Conservation (phyloP, 2,113 vertebrate species). For the Pyrgilauda ruficollis region DNA sequence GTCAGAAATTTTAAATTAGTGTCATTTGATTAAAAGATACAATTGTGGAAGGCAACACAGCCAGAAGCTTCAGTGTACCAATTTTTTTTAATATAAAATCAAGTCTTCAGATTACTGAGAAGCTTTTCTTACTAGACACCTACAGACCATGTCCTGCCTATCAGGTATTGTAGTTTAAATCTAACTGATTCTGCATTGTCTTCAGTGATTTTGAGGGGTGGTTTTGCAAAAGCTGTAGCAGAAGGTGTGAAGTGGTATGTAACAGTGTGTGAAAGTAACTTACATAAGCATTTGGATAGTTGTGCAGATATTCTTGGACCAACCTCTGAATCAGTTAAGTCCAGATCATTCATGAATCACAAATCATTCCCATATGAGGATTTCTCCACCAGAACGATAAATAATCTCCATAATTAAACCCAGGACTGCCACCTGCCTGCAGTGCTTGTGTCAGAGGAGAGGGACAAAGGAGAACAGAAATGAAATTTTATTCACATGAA, state of each 20-base stretch:
- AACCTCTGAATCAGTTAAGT: not conserved
- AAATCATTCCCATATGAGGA: slow-evolving; percentile 16
- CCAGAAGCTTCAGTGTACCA: not conserved
- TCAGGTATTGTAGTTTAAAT: not conserved
- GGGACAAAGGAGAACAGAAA: not conserved
- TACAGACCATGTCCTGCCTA: not conserved
- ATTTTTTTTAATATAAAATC: not conserved
- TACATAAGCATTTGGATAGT: not conserved
- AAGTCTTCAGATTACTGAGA: not conserved
- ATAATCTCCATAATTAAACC: slow-evolving; percentile 19
- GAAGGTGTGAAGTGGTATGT: not conserved
- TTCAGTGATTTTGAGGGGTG: not conserved
- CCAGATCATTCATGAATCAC: not conserved
- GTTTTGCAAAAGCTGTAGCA: not conserved
- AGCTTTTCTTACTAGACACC: not conserved
- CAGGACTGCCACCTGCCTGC: not conserved
- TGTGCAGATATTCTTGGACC: not conserved
- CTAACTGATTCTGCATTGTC: not conserved
- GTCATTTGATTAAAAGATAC: not conserved
- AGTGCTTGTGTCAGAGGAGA: not conserved
- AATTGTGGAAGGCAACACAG: not conserved
- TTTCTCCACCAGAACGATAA: not conserved
- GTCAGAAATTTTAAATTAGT: not conserved
- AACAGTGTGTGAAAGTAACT: not conserved
- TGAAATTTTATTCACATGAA: not conserved